phyloP scores from a whole-genome alignment of 1,140 invertebrate genomes.

The Eciton burchellii region DNA sequence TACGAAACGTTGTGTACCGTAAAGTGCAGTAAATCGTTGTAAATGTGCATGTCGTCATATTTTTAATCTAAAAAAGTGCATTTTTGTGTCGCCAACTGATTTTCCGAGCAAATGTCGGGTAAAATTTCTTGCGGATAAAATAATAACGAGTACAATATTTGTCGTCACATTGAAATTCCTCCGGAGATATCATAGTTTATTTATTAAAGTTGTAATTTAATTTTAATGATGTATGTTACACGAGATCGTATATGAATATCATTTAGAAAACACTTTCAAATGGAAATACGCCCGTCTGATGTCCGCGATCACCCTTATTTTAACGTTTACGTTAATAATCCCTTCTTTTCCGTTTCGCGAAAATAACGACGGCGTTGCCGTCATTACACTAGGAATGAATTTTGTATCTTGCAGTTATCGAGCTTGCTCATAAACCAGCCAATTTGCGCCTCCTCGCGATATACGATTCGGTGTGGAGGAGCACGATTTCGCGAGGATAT shows the following conservation, averaged over 20 bases:
- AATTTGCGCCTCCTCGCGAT: neutral
- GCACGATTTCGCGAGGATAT: neutral
- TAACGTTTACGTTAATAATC: too few species aligned
- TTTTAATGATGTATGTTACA: slow-evolving; percentile 2
- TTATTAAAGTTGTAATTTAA: neutral
- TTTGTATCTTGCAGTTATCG: neutral
- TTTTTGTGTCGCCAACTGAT: neutral
- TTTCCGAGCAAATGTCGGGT: neutral
- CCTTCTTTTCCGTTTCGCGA: neutral
- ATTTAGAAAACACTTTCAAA: neutral
- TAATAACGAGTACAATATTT: slow-evolving; percentile 17
- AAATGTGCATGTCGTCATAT: neutral
- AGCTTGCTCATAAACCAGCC: neutral
- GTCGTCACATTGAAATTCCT: slow-evolving; percentile 5
- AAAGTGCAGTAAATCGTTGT: neutral
- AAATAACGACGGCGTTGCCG: neutral
- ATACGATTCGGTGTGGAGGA: neutral
- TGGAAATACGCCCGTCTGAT: neutral
- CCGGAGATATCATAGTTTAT: neutral
- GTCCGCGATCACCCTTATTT: neutral
- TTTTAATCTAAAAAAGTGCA: slow-evolving; percentile 24
- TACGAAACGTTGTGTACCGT: neutral
- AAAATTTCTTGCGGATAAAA: neutral
- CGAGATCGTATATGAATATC: neutral
- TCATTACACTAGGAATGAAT: neutral